Conservation (phyloP, 1,140 invertebrate genomes). For the Euwallacea fornicatus region DNA sequence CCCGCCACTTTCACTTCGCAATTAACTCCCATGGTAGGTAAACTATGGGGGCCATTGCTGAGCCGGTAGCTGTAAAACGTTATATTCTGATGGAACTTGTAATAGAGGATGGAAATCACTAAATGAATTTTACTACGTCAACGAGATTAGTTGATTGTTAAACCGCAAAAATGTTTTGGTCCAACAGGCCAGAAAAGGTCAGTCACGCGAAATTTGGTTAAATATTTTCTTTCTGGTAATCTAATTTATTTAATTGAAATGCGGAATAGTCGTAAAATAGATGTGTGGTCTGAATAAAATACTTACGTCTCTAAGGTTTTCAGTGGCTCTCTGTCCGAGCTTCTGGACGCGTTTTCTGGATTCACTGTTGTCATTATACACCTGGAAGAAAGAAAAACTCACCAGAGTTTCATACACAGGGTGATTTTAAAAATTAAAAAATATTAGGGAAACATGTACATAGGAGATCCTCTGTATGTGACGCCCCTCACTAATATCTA, state of each 20-base stretch:
- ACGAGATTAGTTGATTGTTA: background rate
- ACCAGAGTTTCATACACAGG: background rate
- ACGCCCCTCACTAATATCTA: too few species aligned
- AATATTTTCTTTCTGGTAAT: too few species aligned
- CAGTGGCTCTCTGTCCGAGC: slow-evolving; percentile 59
- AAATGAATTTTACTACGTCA: too few species aligned
- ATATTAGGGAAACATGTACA: too few species aligned
- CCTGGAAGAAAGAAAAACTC: slow-evolving; percentile 47
- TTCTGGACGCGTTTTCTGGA: slow-evolving; percentile 58
- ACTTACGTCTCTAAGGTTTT: slow-evolving; percentile 53
- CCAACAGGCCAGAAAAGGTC: background rate
- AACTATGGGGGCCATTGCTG: slow-evolving; percentile 40
- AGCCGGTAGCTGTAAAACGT: slow-evolving; percentile 41
- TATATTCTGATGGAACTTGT: background rate
- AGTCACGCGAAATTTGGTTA: too few species aligned
- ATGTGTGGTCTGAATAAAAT: background rate
- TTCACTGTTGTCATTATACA: slow-evolving; percentile 64
- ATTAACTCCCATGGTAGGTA: slow-evolving; percentile 46
- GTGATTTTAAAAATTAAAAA: too few species aligned
- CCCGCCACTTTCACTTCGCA: slow-evolving; percentile 43
- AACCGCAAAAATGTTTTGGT: background rate
- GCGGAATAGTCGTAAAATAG: too few species aligned
- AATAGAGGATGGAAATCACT: too few species aligned
- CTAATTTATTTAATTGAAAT: background rate
- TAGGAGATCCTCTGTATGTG: too few species aligned